These are phyloP conservation scores for Stichopus chloronotus DNA, from an alignment of 35 echinoderm and acorn worm species.

Conservation along the genomic window DNA sequence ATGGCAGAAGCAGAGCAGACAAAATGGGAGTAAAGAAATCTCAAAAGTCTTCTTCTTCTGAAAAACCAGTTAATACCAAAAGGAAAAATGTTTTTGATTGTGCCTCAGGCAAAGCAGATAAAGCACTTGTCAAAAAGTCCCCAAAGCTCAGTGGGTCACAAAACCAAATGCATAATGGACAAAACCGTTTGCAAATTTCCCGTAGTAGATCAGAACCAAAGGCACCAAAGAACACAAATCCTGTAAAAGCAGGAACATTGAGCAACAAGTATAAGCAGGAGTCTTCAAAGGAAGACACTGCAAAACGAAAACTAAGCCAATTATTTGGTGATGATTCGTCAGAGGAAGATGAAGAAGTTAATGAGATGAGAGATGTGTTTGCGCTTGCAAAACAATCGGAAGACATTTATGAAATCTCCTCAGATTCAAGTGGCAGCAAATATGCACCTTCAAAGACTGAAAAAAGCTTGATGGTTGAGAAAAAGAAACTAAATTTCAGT, in stretches of 20 bases:
- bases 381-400: background rate
- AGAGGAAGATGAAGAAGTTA: slow-evolving; percentile 9
- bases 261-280: background rate
- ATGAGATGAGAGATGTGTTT: background rate
- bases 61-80: background rate
- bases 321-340: slow-evolving; percentile 48
- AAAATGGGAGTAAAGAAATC: background rate
- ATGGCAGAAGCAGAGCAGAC: background rate
- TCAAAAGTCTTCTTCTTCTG: background rate
- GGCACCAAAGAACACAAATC: background rate
- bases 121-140: background rate
- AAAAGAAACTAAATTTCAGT: background rate
- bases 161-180: background rate
- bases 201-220: background rate
- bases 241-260: background rate
- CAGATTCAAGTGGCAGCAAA: background rate
- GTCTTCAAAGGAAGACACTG: slow-evolving; percentile 14
- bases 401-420: background rate
- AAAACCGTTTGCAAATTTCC: background rate
- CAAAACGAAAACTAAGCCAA: slow-evolving; percentile 32
- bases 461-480: background rate
- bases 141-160: background rate
- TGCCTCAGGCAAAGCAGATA: background rate
- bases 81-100: background rate
- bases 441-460: background rate